These are phyloP conservation scores for Uropetala carovei DNA, from an alignment of 2,888 invertebrate species.

Conservation along the genomic window DNA sequence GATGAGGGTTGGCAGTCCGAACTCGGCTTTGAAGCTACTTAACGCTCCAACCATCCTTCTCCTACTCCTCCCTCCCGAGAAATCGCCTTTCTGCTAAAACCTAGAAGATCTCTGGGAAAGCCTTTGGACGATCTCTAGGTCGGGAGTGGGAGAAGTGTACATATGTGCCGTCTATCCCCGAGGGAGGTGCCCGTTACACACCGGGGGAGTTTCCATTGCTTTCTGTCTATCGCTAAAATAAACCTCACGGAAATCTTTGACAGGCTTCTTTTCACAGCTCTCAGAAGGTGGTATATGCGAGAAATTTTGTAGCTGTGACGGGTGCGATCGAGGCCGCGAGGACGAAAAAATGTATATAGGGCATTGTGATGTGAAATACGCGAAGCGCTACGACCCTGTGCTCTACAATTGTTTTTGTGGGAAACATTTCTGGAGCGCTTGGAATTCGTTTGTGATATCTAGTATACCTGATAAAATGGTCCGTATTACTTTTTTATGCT, in stretches of 20 bases:
- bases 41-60: too few relatives aligned
- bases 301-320: neutral
- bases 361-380: too few relatives aligned
- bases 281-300: neutral
- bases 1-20: neutral
- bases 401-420: too few relatives aligned
- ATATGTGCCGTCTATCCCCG: neutral
- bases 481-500: too few relatives aligned
- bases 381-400: neutral
- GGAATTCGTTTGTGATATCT: too few relatives aligned
- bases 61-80: too few relatives aligned
- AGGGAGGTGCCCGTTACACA: conserved; percentile 29
- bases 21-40: too few relatives aligned
- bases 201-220: conserved; percentile 24
- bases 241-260: conserved; percentile 16
- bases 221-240: conserved; percentile 37
- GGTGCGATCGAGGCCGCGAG: neutral
- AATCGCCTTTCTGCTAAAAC: too few relatives aligned
- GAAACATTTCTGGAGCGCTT: too few relatives aligned
- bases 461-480: too few relatives aligned
- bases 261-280: conserved; percentile 1
- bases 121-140: neutral
- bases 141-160: neutral
- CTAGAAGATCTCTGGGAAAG: neutral
- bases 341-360: neutral